Evolutionary conservation across 2,113 vertebrate genomes (phyloP).

Genomic region (Platysternon megacephalum): DNA sequence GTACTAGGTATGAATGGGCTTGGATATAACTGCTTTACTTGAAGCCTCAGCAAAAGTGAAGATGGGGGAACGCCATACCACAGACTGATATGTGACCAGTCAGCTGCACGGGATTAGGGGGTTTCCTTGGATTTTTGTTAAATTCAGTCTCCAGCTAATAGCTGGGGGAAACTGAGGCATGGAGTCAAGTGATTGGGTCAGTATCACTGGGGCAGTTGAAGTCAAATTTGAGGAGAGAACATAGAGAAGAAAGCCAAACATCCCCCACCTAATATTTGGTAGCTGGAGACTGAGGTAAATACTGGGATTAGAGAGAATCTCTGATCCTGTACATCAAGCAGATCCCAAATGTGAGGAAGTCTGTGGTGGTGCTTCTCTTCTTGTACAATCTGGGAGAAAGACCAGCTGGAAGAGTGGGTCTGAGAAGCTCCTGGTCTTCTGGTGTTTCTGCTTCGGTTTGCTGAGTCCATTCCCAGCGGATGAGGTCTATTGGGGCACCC

Average conservation of each 20-base stretch:
- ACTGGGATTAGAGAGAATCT: background rate
- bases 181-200: background rate
- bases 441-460: background rate
- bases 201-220: background rate
- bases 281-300: background rate
- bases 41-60: background rate
- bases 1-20: background rate
- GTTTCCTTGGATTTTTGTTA: background rate
- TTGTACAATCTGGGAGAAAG: background rate
- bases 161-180: background rate
- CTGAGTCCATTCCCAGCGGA: background rate
- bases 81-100: background rate
- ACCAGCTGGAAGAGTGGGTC: background rate
- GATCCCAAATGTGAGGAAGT: background rate
- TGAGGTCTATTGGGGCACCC: background rate
- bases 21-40: conserved; percentile 65
- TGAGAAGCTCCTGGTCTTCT: background rate
- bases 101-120: background rate
- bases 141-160: background rate
- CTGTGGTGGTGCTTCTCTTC: background rate
- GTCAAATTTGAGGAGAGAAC: background rate
- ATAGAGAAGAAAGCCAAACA: no score
- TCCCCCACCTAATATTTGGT: background rate
- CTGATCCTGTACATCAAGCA: background rate
- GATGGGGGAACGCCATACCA: background rate